Conservation (phyloP, 2,888 invertebrate species). For the Drosophila meridionalis region DNA sequence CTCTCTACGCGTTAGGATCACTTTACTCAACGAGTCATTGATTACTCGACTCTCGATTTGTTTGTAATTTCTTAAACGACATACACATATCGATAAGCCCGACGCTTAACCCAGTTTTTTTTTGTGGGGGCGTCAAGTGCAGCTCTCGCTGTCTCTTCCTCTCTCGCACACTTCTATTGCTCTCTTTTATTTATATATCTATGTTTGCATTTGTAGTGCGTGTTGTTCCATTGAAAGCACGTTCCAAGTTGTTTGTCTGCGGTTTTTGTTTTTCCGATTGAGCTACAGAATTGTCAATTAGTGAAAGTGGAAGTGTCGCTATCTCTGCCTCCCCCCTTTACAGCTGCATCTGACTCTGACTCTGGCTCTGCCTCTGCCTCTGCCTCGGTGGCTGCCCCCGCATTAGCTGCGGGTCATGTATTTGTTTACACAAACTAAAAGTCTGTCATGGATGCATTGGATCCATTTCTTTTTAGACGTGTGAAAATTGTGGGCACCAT, state of each 20-base stretch:
- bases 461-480: conserved; percentile 50
- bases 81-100: conserved; percentile 39
- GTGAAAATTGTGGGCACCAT: conserved; percentile 65
- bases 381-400: neutral
- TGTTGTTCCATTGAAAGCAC: conserved; percentile 39
- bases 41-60: conserved; percentile 26
- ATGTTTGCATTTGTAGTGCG: conserved; percentile 27
- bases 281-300: conserved; percentile 79
- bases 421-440: conserved; percentile 60
- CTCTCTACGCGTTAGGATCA: neutral
- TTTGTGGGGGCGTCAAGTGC: conserved; percentile 65
- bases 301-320: conserved; percentile 76
- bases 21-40: conserved; percentile 1
- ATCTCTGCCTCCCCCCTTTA: neutral
- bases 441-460: conserved; percentile 54
- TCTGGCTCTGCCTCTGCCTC: no score
- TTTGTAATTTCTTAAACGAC: conserved; percentile 32
- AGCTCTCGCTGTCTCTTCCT: conserved; percentile 23
- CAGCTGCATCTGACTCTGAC: neutral
- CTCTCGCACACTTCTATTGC: neutral
- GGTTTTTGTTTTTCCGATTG: conserved; percentile 63
- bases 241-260: conserved; percentile 58
- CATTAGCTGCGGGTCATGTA: conserved; percentile 13
- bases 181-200: conserved; percentile 24
- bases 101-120: conserved; percentile 54